phyloP scores from a whole-genome alignment of 2,113 vertebrate genomes.

The Galeopterus variegatus region DNA sequence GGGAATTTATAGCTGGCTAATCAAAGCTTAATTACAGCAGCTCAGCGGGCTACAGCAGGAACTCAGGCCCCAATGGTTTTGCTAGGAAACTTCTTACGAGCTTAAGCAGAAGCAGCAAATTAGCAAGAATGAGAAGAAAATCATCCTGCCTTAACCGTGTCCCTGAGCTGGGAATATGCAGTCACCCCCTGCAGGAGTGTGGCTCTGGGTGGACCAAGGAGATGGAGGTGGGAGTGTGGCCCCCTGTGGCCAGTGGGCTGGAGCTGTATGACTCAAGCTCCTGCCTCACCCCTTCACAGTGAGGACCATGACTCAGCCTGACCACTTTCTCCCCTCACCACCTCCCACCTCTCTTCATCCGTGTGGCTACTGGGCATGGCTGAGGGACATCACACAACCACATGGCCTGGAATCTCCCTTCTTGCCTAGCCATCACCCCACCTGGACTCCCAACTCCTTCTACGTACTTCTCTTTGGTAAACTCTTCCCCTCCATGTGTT shows the following conservation, averaged over 20 bases:
- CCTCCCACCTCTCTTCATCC: not conserved
- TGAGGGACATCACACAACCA: not conserved
- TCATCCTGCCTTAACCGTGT: constrained; percentile 83
- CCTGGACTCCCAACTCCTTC: not conserved
- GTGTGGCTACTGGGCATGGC: rapidly evolving
- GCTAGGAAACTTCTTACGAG: constrained; percentile 89
- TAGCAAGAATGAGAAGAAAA: constrained; percentile 86
- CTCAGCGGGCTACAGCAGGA: constrained; percentile 86
- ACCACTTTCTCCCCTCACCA: not conserved
- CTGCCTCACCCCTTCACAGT: rapidly evolving
- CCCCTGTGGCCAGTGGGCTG: not conserved
- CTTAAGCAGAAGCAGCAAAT: constrained; percentile 89
- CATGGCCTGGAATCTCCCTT: not conserved
- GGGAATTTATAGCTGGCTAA: constrained; percentile 88
- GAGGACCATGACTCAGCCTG: not conserved
- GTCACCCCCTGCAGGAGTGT: constrained; percentile 55
- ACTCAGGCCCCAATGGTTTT: constrained; percentile 83
- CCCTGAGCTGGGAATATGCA: constrained; percentile 71
- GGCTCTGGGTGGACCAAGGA: not conserved
- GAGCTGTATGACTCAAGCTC: rapidly evolving
- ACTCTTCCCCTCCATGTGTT: not conserved
- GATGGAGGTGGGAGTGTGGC: rapidly evolving
- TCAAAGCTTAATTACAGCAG: constrained; percentile 90
- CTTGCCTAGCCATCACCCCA: not conserved
- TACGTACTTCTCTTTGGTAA: not conserved